phyloP scores from a whole-genome alignment of 2,113 vertebrate species.

The Oryzias curvinotus region DNA sequence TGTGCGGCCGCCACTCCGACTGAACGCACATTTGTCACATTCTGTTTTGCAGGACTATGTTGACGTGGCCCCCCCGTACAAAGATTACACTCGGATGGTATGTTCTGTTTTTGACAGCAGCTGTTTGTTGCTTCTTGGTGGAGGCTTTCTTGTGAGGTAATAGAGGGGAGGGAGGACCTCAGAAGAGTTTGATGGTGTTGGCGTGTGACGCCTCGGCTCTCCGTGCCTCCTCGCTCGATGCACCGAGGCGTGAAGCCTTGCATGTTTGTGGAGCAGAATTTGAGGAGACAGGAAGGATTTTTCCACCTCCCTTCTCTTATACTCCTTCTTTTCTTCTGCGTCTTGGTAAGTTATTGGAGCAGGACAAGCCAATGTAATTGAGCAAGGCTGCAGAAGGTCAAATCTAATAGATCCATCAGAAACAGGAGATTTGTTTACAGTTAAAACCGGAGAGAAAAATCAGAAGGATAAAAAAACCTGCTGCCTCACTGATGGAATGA shows the following conservation, averaged over 20 bases:
- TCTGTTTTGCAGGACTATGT: constrained; percentile 65
- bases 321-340: constrained; percentile 29
- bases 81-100: constrained; percentile 71
- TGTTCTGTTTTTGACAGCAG: constrained; percentile 39
- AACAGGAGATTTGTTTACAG: constrained; percentile 44
- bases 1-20: constrained; percentile 22
- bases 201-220: constrained; percentile 14
- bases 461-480: not conserved
- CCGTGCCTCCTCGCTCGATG: not conserved
- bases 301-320: constrained; percentile 49
- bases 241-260: not conserved
- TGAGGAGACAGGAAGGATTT: constrained; percentile 37
- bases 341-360: constrained; percentile 65
- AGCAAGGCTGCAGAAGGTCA: constrained; percentile 53
- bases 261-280: constrained; percentile 6
- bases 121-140: constrained; percentile 19
- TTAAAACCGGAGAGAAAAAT: constrained; percentile 10
- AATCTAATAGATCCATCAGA: constrained; percentile 51
- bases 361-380: constrained; percentile 48
- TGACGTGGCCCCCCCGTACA: constrained; percentile 62
- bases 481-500: constrained; percentile 7
- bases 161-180: not conserved
- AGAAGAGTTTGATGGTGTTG: constrained; percentile 1
- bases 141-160: constrained; percentile 5
- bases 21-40: constrained; percentile 39